A percentile compares a stretch with the other conserved stretches of the same genome.
Conservation (phyloP, 2,888 invertebrate genomes). For the Mesopsocus fuscifrons region DNA sequence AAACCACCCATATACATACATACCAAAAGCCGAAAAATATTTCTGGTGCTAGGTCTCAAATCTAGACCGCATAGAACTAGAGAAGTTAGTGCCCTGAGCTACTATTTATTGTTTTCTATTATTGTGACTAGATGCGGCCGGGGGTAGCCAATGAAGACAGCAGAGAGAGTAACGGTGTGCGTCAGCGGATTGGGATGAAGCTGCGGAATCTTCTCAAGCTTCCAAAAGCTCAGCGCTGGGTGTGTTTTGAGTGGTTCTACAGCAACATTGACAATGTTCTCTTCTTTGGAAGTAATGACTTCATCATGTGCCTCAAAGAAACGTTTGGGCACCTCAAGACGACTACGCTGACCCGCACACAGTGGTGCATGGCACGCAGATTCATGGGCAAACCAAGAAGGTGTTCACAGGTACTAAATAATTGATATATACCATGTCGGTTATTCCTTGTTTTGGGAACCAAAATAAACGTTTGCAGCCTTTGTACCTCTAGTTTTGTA, state of each 20-base stretch:
- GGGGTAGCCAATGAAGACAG: too few relatives aligned
- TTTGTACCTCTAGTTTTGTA: too few relatives aligned
- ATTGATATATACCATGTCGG: too few relatives aligned
- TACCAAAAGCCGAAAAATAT: too few relatives aligned
- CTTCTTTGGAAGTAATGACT: slow-evolving; percentile 93
- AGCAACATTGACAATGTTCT: slow-evolving; percentile 89
- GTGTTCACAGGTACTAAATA: slow-evolving; percentile 47
- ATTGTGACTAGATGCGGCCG: too few relatives aligned
- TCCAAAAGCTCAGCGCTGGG: slow-evolving; percentile 98
- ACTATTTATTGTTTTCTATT: neutral
- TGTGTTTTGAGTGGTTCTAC: slow-evolving; percentile 99
- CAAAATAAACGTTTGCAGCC: neutral
- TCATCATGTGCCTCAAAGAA: slow-evolving; percentile 80
- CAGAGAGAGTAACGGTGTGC: slow-evolving; percentile 28
- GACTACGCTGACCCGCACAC: slow-evolving; percentile 61
- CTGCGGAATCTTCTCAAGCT: slow-evolving; percentile 83
- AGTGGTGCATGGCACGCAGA: slow-evolving; percentile 89
- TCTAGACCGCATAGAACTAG: too few relatives aligned
- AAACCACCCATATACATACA: too few relatives aligned
- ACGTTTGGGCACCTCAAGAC: slow-evolving; percentile 84
- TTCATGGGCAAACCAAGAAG: slow-evolving; percentile 95
- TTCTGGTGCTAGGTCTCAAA: too few relatives aligned
- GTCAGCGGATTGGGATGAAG: slow-evolving; percentile 76
- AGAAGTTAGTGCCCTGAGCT: too few relatives aligned
- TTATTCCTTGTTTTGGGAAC: neutral